Conservation (phyloP, 2,113 vertebrate genomes). For the Osmerus eperlanus region DNA sequence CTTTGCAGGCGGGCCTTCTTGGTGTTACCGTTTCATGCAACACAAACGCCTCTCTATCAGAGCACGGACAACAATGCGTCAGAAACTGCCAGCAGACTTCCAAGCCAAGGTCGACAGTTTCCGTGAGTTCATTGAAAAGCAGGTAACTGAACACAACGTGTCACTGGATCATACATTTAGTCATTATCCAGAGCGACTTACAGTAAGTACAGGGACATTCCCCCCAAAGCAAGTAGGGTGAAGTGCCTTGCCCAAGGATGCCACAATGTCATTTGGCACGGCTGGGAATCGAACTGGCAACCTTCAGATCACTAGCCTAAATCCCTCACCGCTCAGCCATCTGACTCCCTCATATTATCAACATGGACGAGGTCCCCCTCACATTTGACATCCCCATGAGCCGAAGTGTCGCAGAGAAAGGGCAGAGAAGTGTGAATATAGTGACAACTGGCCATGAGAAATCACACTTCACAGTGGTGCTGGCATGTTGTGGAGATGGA, state of each 20-base stretch:
- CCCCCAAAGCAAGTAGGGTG: no score
- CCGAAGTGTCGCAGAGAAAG: background rate
- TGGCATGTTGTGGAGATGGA: background rate
- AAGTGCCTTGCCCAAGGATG: no score
- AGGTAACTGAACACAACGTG: background rate
- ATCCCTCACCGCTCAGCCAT: no score
- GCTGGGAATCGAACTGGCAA: no score
- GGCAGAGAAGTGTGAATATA: background rate
- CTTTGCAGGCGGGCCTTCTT: slow-evolving; percentile 9
- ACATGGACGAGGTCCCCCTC: slow-evolving; percentile 1
- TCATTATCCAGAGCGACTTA: no score
- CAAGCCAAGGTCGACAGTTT: slow-evolving; percentile 1
- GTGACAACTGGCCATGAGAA: background rate
- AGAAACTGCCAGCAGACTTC: background rate
- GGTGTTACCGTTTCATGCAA: slow-evolving; percentile 13
- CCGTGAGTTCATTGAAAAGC: slow-evolving; percentile 3
- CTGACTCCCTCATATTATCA: background rate
- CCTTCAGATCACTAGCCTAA: no score
- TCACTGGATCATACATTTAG: background rate
- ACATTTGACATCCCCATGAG: background rate
- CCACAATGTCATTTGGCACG: no score
- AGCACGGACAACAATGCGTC: background rate
- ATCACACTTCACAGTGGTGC: background rate
- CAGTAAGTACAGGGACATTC: no score
- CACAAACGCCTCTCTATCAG: background rate